phyloP scores from a whole-genome alignment of 1,140 invertebrate genomes.

The Archegozetes longisetosus region DNA sequence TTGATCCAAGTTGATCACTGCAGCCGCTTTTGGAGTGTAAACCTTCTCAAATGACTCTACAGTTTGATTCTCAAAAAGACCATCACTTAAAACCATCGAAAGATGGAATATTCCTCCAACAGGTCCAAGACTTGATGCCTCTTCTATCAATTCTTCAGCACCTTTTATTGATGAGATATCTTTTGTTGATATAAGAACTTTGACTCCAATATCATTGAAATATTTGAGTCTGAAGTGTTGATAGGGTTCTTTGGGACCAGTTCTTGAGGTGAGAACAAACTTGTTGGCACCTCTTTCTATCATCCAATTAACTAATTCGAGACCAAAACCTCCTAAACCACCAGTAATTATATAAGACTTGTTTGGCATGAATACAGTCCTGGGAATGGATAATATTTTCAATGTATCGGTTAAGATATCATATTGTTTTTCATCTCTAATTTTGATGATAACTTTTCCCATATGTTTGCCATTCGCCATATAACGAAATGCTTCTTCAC shows the following conservation, averaged over 20 bases:
- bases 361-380: constrained; percentile 28
- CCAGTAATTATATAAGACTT: constrained; percentile 35
- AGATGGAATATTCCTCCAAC: constrained; percentile 89
- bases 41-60: constrained; percentile 52
- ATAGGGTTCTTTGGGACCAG: constrained; percentile 35
- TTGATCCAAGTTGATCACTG: constrained; percentile 54
- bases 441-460: constrained; percentile 39
- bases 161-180: constrained; percentile 44
- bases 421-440: constrained; percentile 37
- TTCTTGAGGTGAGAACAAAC: constrained; percentile 37
- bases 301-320: constrained; percentile 40
- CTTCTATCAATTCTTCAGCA: constrained; percentile 49
- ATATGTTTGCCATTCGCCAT: no score
- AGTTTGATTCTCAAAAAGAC: constrained; percentile 69
- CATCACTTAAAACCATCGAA: constrained; percentile 66
- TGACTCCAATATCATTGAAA: constrained; percentile 42
- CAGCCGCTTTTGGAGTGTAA: constrained; percentile 40
- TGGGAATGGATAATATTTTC: constrained; percentile 28
- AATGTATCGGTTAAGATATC: no score
- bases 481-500: constrained; percentile 36
- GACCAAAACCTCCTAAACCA: constrained; percentile 40
- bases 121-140: constrained; percentile 48
- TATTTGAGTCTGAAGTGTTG: constrained; percentile 29
- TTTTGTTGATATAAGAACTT: constrained; percentile 50
- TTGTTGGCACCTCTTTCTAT: constrained; percentile 33